A percentile compares a stretch with the other conserved stretches of the same genome.
These are phyloP conservation scores for Leptopilina syphax DNA, from an alignment of 2,888 invertebrate genomes.

Conservation along the genomic window DNA sequence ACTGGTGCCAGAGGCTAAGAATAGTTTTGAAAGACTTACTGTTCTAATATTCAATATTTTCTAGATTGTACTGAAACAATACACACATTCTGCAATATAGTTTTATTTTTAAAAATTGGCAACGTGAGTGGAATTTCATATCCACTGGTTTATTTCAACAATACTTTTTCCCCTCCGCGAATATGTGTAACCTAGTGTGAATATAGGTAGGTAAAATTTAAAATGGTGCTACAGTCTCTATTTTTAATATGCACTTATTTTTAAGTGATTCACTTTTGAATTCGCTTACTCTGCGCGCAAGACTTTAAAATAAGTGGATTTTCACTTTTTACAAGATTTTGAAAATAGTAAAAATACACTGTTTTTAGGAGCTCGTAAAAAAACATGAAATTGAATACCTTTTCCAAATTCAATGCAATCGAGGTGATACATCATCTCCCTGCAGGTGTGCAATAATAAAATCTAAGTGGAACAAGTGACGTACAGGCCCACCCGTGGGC, in stretches of 20 bases:
- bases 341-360: constrained; percentile 9
- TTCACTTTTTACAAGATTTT: neutral
- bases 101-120: neutral
- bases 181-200: too few species aligned
- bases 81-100: neutral
- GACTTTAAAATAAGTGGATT: neutral
- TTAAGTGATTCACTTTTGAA: too few species aligned
- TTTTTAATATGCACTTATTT: too few species aligned
- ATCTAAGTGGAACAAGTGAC: constrained; percentile 27
- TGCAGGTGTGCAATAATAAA: constrained; percentile 9
- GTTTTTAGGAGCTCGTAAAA: neutral
- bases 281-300: too few species aligned
- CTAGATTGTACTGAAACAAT: constrained; percentile 10
- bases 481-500: constrained; percentile 64
- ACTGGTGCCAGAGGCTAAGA: constrained; percentile 61
- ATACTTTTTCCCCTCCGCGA: neutral
- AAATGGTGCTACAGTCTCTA: too few species aligned
- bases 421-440: neutral
- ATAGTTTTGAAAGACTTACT: constrained; percentile 18
- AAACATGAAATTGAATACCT: constrained; percentile 14
- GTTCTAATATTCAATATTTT: constrained; percentile 10
- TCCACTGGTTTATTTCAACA: neutral
- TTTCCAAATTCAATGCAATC: constrained; percentile 5
- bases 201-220: too few species aligned
- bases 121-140: neutral